These are phyloP conservation scores for Falco biarmicus DNA, from an alignment of 2,797 vertebrate genomes.

Conservation along the genomic window DNA sequence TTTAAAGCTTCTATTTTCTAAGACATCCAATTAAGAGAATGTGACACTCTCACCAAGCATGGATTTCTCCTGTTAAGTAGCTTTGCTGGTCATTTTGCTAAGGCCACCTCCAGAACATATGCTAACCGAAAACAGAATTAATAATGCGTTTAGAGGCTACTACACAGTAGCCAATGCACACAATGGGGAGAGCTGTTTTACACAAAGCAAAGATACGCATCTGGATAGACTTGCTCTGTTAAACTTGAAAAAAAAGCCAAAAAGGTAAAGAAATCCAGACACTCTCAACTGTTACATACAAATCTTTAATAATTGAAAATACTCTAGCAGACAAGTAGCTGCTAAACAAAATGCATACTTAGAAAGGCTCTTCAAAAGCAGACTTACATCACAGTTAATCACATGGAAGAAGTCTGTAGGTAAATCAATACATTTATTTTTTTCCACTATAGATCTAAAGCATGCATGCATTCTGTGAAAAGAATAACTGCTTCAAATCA, in stretches of 20 bases:
- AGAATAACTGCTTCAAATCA: neutral
- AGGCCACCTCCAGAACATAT: slow-evolving; percentile 20
- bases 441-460: neutral
- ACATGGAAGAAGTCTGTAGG: neutral
- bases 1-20: slow-evolving; percentile 20
- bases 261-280: neutral
- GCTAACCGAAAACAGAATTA: neutral
- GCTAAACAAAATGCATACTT: neutral
- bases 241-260: neutral
- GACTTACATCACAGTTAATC: neutral
- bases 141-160: neutral
- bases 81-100: slow-evolving; percentile 36
- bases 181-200: neutral
- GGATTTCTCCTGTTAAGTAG: slow-evolving; percentile 23
- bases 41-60: neutral
- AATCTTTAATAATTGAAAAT: neutral
- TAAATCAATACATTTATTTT: neutral
- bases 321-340: neutral
- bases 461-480: neutral
- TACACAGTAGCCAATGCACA: neutral
- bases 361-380: neutral
- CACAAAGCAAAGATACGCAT: neutral
- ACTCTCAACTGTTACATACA: neutral
- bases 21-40: slow-evolving; percentile 16
- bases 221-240: neutral